These are phyloP conservation scores for Formica exsecta DNA, from an alignment of 1,140 invertebrate genomes.

Conservation along the genomic window DNA sequence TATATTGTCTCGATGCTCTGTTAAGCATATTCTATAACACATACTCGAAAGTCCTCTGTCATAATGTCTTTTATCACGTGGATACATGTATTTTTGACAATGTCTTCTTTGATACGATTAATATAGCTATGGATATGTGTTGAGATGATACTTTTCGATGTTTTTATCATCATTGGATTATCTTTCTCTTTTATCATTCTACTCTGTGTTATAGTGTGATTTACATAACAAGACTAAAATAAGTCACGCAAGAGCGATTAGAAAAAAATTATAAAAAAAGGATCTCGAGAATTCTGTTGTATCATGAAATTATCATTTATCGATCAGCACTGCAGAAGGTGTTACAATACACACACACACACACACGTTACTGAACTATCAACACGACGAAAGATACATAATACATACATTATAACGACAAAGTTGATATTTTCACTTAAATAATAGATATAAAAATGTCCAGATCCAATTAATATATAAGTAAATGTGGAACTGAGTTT, in stretches of 20 bases:
- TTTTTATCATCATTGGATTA: slow-evolving; percentile 22
- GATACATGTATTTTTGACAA: slow-evolving; percentile 24
- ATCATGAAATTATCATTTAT: slow-evolving; percentile 44
- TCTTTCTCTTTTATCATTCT: neutral
- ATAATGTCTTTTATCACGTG: neutral
- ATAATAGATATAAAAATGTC: neutral
- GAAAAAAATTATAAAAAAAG: slow-evolving; percentile 1
- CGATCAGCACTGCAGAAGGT: slow-evolving; percentile 34
- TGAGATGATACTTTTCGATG: slow-evolving; percentile 21
- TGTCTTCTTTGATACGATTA: slow-evolving; percentile 3
- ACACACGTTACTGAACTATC: neutral
- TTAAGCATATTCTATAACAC: slow-evolving; percentile 29
- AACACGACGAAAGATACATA: neutral
- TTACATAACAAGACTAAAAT: slow-evolving; percentile 8
- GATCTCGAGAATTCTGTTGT: slow-evolving; percentile 24
- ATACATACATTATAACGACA: neutral
- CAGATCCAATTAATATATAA: neutral
- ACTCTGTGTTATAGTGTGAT: neutral
- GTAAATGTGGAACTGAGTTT: neutral
- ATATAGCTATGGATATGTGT: slow-evolving; percentile 14
- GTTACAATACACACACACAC: slow-evolving; percentile 32
- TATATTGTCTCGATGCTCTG: slow-evolving; percentile 18
- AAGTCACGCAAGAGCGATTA: neutral
- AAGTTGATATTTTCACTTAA: slow-evolving; percentile 23
- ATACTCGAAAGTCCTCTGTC: neutral